phyloP scores from a whole-genome alignment of 2,797 vertebrate species.

The Sebastes oblongus region DNA sequence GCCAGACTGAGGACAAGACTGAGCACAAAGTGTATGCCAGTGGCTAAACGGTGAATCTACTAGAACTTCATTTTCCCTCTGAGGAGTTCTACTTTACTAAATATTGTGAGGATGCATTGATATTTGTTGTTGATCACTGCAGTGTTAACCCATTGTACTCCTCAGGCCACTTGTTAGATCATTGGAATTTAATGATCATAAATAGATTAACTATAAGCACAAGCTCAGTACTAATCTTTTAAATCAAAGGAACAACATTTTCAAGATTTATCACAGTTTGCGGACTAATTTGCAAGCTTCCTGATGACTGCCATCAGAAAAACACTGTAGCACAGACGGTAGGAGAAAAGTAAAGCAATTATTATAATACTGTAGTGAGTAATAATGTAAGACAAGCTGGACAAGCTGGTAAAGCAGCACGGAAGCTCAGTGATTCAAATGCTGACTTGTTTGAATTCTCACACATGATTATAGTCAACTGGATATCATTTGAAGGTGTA shows the following conservation, averaged over 20 bases:
- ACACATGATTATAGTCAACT: no score
- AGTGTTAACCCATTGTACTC: neutral
- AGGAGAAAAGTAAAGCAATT: no score
- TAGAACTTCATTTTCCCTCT: neutral
- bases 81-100: neutral
- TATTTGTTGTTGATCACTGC: neutral
- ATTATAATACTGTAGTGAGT: no score
- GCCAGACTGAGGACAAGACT: conserved; percentile 54
- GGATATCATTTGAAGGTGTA: no score
- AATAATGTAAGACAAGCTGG: no score
- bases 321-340: no score
- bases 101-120: neutral
- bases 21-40: conserved; percentile 35
- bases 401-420: no score
- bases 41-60: neutral
- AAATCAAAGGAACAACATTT: neutral
- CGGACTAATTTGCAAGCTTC: no score
- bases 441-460: no score
- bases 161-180: neutral
- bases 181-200: neutral
- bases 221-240: neutral
- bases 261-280: no score
- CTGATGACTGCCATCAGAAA: no score
- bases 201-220: neutral
- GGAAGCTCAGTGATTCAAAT: no score